Base-by-base conservation (phyloP, 2,888 invertebrate species). In the Spodoptera exigua region DNA sequence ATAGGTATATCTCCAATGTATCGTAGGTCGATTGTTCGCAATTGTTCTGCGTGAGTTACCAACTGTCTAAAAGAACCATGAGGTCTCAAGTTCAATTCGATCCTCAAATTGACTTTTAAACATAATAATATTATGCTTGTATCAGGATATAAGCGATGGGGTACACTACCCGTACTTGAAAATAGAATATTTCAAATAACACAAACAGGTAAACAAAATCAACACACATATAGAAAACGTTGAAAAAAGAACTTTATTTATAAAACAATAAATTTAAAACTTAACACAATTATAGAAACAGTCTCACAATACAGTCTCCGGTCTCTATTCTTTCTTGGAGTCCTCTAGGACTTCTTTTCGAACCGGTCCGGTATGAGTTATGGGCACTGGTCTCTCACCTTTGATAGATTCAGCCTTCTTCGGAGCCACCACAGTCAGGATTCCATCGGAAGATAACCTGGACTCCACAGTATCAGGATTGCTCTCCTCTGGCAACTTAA, bases 401-500 rank as follows among this genome's bases (percentile, higher is more conserved):
- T 82, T 81, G 0, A 77, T 72, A 0, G 73, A 68, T n/a, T 85
- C 88, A 17, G 68, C 73, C 61, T 89, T 89, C 37, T 77, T 85
- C 2, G 97, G 96, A 27, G 96, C 96, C 27, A 95, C 95, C 1
- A 97, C 95, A 0, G 96, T 96, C 14, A 97, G 86, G 5, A 97
- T 95, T 3, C 97, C 97, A 84, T 97, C 97, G 0, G 97, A 96
- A n/a, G 97, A 97, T 12, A 98, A 89, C 47, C 95, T 95, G 0
- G 97, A 97, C 45, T 95, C 95, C 0, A 98, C 96, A 13, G 95
- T 95, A 58, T 96, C 96, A n/a, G 96, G 90, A 75, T 97, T 96
- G 43, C 96, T 96, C 12, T 95, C 96, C 76, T 96, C 95, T 1
- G 98, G 97, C 40, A 98, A 83, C 39, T 95, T 90, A 81, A 97